A percentile compares a stretch with the other conserved stretches of the same genome.
phyloP scores from a whole-genome alignment of 2,113 vertebrate species.

The Ascaphus truei region DNA sequence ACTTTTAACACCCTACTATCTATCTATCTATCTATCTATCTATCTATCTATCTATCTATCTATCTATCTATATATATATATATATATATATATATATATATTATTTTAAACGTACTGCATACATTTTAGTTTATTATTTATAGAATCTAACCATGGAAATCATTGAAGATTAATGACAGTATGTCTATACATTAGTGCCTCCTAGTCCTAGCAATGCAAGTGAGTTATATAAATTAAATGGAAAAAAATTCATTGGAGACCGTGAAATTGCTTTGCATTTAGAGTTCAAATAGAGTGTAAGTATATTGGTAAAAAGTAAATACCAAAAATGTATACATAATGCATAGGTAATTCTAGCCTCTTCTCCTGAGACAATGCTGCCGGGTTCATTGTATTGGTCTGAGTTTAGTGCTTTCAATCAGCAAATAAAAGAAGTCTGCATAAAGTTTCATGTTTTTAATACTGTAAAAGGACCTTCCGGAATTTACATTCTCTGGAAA shows the following conservation, averaged over 20 bases:
- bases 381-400: constrained; percentile 20
- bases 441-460: constrained; percentile 18
- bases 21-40: too few species aligned
- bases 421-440: constrained; percentile 10
- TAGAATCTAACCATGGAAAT: constrained; percentile 15
- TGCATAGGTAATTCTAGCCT: constrained; percentile 24
- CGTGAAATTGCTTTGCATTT: constrained; percentile 21
- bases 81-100: neutral
- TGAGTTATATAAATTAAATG: constrained; percentile 22
- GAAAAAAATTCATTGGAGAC: constrained; percentile 31
- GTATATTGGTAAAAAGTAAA: constrained; percentile 30
- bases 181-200: constrained; percentile 21
- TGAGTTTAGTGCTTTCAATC: constrained; percentile 13
- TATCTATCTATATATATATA: too few species aligned
- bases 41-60: too few species aligned
- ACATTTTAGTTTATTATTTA: constrained; percentile 13
- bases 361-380: constrained; percentile 28
- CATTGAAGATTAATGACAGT: constrained; percentile 23
- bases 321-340: constrained; percentile 33
- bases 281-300: constrained; percentile 28
- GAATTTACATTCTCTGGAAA: constrained; percentile 1
- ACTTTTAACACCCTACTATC: too few species aligned
- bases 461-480: constrained; percentile 2
- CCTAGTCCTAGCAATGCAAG: constrained; percentile 11
- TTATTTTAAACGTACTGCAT: constrained; percentile 4